Evolutionary conservation across 2,113 vertebrate species (phyloP).

Genomic region (Periophthalmodon schlosseri): DNA sequence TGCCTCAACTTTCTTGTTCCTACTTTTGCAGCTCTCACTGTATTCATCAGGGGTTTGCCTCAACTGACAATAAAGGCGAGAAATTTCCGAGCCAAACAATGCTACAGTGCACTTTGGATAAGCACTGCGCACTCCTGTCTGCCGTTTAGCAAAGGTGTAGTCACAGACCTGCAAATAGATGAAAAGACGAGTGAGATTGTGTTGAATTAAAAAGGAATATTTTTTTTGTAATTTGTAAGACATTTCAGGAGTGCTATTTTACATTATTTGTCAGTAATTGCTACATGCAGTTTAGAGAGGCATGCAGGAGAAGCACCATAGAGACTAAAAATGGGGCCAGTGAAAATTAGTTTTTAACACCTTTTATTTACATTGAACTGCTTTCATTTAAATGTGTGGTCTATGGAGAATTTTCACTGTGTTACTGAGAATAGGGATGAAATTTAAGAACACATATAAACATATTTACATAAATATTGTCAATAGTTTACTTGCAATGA

Average conservation of each 20-base stretch:
- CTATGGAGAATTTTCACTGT: slow-evolving; percentile 21
- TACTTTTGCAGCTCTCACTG: slow-evolving; percentile 72
- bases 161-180: slow-evolving; percentile 68
- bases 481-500: background rate
- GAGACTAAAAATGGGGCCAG: slow-evolving; percentile 3
- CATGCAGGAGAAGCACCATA: background rate
- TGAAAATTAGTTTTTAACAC: slow-evolving; percentile 10
- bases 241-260: background rate
- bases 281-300: background rate
- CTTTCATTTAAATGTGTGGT: slow-evolving; percentile 25
- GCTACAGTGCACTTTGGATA: slow-evolving; percentile 75
- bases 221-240: background rate
- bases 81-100: slow-evolving; percentile 73
- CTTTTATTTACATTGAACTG: slow-evolving; percentile 36
- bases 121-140: slow-evolving; percentile 61
- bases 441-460: background rate
- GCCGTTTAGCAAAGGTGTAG: slow-evolving; percentile 65
- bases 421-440: background rate
- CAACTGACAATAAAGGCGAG: slow-evolving; percentile 74
- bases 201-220: background rate
- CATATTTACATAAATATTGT: background rate
- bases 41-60: slow-evolving; percentile 74
- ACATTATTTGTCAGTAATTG: background rate
- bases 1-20: slow-evolving; percentile 76
- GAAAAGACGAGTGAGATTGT: slow-evolving; percentile 66